Base-by-base conservation (phyloP, 2,888 invertebrate species). In the Cylindroiulus punctatus region DNA sequence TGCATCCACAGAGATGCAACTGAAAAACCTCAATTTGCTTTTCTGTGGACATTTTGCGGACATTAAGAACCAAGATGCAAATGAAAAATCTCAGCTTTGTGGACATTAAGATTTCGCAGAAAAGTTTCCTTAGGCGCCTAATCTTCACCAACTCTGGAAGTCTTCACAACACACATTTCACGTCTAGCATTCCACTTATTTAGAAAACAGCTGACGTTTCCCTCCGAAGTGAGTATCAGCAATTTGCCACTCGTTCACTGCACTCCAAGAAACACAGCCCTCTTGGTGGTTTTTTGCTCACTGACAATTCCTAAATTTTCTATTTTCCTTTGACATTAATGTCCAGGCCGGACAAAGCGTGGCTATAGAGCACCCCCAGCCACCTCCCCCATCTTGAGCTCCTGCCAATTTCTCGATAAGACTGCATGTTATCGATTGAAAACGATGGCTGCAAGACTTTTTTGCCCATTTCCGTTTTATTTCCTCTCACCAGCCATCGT, bases 351-450 rank as follows among this genome's bases (percentile, higher is more conserved):
- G 65, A 65, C 65, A 65, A 65, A 65, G 65, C 1, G 26, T 65
- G 8, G 26, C 26, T 19, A 19, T 19, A 22, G 19, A 65, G n/a
- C 65, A 22, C 65, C 65, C n/a, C 65, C 65, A 26, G 26, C 65
- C 19, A 65, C 8, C 8, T 65, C 26, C 65, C 65, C 65, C n/a
- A 65, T 65, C 65, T 65, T 65, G 65, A 65, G 26, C 26, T 65
- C 65, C 26, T 65, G 65, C 65, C 65, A 65, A 65, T 65, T 65
- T 65, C 65, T 26, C 65, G n/a, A 65, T 65, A 65, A 65, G 65
- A 65, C 65, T 26, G 65, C 26, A 26, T 65, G 65, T 65, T 65
- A 65, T 65, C 65, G 65, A 65, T 65, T 65, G 65, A 65, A 65
- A 26, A 65, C 65, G 65, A 26, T 65, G 65, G 65, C 65, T 65